Base-by-base conservation (phyloP, 2,888 invertebrate genomes). In the Hermaeophaga mercurialis region DNA sequence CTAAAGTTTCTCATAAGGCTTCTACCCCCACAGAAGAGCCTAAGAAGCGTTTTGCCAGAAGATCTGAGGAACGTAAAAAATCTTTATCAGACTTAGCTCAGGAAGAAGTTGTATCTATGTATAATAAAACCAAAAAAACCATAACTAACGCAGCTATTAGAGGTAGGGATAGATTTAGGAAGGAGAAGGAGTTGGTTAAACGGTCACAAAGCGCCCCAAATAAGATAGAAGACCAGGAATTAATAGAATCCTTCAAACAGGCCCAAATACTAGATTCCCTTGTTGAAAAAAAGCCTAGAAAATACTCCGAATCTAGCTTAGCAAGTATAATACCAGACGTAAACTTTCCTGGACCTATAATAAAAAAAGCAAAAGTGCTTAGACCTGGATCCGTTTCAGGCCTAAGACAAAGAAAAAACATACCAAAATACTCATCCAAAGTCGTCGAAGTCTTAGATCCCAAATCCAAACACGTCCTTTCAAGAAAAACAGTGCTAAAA, bases 121-220 rank as follows among this genome's bases (percentile, higher is more conserved):
- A 74, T 9, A 72, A 73, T 43, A 75, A 73, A 68, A 76, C 77
- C 0, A 78, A 76, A 61, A 72, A 71, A 47, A 70, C 70, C 12
- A 59, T 76, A 8, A 63, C 65, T 7, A 62, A 65, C 39, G 70
- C 66, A 14, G 68, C 72, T 2, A 63, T 63, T 31, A 60, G 69
- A 45, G 71, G 74, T 6, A 61, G 70, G 9, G 68, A 70, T 5
- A 62, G 66, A 36, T 67, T 70, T 26, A 67, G 66, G 46, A 73
- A 70, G 54, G 68, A 69, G 9, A 73, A 73, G 52, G 73, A 73
- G 44, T 59, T 65, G 9, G 69, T 75, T 0, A 81, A 84, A 53
- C 75, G 85, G 54, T 84, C 85, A 22, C 82, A 82, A 68, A 85
- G 85, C 1, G 80, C 81, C 9, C 81, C 83, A 26, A 61, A 79